Percentiles rank a stretch among this genome's conserved stretches.
Evolutionary conservation across 2,113 vertebrate genomes (phyloP).

Genomic region (Polypterus senegalus): DNA sequence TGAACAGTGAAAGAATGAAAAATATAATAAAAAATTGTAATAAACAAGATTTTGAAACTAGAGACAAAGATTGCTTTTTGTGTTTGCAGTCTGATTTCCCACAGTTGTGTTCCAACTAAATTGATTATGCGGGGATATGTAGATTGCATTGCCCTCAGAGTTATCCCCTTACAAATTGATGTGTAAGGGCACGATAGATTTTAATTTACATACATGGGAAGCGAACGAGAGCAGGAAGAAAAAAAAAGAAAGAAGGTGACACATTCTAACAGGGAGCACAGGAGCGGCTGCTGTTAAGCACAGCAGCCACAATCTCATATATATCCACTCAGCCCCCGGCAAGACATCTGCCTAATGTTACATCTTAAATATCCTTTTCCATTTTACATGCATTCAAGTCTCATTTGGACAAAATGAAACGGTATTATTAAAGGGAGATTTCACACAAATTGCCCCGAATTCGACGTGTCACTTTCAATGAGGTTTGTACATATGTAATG

Average conservation of each 20-base stretch:
- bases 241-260: conserved; percentile 31
- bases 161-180: conserved; percentile 31
- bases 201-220: conserved; percentile 37
- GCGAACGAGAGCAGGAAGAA: conserved; percentile 21
- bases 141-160: conserved; percentile 48
- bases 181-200: conserved; percentile 55
- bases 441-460: conserved; percentile 93
- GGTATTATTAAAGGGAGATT: conserved; percentile 90
- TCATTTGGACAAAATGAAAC: conserved; percentile 75
- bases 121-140: conserved; percentile 52
- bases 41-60: background rate
- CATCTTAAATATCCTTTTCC: conserved; percentile 69
- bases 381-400: conserved; percentile 76
- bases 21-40: background rate
- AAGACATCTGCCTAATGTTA: conserved; percentile 68
- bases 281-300: conserved; percentile 44
- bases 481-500: conserved; percentile 67
- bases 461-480: conserved; percentile 92
- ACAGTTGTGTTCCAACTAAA: conserved; percentile 38
- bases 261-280: conserved; percentile 39
- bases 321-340: conserved; percentile 53
- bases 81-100: conserved; percentile 25
- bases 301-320: conserved; percentile 62
- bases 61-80: conserved; percentile 52
- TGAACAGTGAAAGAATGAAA: too few species aligned